Evolutionary conservation across 2,797 vertebrate genomes (phyloP), one percentile per base, ranked within the genome.

Genomic region (Ctenochaetus hawaiiensis): DNA sequence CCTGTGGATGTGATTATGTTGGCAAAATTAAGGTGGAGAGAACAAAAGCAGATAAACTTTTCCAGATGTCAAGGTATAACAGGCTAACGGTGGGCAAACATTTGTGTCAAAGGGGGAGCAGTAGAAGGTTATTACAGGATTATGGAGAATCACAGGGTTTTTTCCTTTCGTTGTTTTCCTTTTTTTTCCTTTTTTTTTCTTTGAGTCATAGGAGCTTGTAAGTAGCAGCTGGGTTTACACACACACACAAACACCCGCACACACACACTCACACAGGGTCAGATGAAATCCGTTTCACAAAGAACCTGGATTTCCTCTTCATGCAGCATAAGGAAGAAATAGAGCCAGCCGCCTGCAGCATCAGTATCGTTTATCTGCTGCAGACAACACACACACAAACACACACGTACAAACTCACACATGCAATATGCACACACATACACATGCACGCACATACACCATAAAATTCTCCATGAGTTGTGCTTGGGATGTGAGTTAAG

Each of bases 21-120:
- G 80, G 82, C 67, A 39, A 41, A 41, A 41, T 41, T 41, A 41
- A 41, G 39, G 30, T 43, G 62, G 67, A 81, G 88, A 91, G 89
- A 91, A 91, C 80, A 90, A 92, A 93, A 91, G 81, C 75, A 79
- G 78, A 51, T 83, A 89, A 93, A 93, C 87, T 84, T 89, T 94
- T 94, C 93, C 95, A 95, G 94, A 95, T 95, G 95, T 94, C 64
- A 72, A 82, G 87, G 73, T 77, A 91, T 90, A 93, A 92, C 82
- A 84, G 78, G 75, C 88, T 83, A 92, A 93, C 87, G 73, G 71
- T 67, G 74, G 78, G 80, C 57, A 86, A 89, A 88, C 83, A 85
- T 81, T 82, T 63, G 73, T 82, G 82, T 87, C 61, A 70, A 75
- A 84, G 76, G 74, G 73, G 69, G 67, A 78, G 78, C 80, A 45